Conservation (phyloP, 2,797 vertebrate genomes). For the Gymnoscopelus braueri region DNA sequence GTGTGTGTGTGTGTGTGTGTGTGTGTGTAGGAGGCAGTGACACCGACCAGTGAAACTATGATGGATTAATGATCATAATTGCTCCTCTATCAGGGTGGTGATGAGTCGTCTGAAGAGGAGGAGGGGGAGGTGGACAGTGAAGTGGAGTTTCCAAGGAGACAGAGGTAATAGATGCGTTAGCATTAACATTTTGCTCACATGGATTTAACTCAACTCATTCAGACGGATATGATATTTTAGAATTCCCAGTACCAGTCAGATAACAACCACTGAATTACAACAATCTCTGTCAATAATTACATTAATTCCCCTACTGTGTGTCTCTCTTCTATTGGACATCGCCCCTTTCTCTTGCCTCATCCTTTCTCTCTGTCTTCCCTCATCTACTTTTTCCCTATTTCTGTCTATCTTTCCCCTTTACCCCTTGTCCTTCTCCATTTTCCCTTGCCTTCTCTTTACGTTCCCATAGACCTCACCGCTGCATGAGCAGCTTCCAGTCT, state of each 20-base stretch:
- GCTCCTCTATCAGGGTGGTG: slow-evolving; percentile 84
- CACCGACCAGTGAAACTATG: not conserved
- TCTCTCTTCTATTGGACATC: too few species aligned
- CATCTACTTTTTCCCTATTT: too few species aligned
- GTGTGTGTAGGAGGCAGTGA: not conserved
- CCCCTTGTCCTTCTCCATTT: not conserved
- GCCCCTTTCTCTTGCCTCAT: not conserved
- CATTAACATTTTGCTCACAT: slow-evolving; percentile 26
- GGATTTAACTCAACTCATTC: slow-evolving; percentile 1
- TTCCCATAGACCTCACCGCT: slow-evolving; percentile 89
- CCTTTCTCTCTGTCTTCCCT: not conserved
- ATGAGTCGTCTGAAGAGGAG: slow-evolving; percentile 98
- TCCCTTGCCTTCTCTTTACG: not conserved
- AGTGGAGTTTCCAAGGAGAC: slow-evolving; percentile 98
- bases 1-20: not conserved
- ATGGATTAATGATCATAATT: slow-evolving; percentile 24
- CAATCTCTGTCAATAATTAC: too few species aligned
- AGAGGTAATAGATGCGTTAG: slow-evolving; percentile 83
- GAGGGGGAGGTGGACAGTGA: slow-evolving; percentile 99
- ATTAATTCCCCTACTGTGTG: too few species aligned
- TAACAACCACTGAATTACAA: too few species aligned
- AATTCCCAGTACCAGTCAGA: too few species aligned
- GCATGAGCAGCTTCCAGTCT: slow-evolving; percentile 96
- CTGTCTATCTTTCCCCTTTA: not conserved
- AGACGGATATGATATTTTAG: too few species aligned